Percentiles rank a stretch among this genome's conserved stretches.
These are phyloP conservation scores for Macaria notata DNA, from an alignment of 2,888 invertebrate genomes.

Conservation along the genomic window DNA sequence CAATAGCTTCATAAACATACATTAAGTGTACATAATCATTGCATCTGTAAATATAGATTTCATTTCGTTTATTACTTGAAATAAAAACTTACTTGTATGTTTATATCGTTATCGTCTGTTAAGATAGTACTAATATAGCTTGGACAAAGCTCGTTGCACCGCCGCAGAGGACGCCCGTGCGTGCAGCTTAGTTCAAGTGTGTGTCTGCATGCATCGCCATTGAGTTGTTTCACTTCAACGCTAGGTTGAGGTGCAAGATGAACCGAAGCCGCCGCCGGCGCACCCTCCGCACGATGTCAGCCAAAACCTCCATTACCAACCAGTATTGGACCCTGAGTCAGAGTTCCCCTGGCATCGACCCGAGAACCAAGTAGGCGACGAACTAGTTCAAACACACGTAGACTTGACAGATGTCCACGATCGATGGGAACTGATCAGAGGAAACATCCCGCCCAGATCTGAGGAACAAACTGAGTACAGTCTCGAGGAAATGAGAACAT, in stretches of 20 bases:
- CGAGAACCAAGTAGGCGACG: constrained; percentile 49
- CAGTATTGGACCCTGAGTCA: constrained; percentile 64
- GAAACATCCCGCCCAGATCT: constrained; percentile 64
- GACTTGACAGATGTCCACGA: constrained; percentile 75
- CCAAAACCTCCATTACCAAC: constrained; percentile 58
- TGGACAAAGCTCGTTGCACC: constrained; percentile 71
- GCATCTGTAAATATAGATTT: constrained; percentile 3
- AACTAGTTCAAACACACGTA: constrained; percentile 43
- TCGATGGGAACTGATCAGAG: constrained; percentile 89
- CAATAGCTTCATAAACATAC: constrained; percentile 65
- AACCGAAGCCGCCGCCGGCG: constrained; percentile 49
- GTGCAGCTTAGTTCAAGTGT: constrained; percentile 70
- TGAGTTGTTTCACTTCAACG: constrained; percentile 73
- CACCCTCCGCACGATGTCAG: constrained; percentile 52
- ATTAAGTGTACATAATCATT: constrained; percentile 13
- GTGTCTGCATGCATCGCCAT: constrained; percentile 69
- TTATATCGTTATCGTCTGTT: constrained; percentile 39
- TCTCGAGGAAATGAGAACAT: constrained; percentile 57
- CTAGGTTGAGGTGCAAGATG: constrained; percentile 66
- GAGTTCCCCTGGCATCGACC: constrained; percentile 77
- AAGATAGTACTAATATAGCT: constrained; percentile 55
- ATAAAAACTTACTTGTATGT: constrained; percentile 51
- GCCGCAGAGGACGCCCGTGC: constrained; percentile 43
- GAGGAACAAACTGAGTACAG: constrained; percentile 33
- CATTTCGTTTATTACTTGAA: constrained; percentile 1